Conservation (phyloP, 2,888 invertebrate species). For the Acrobasis repandana region DNA sequence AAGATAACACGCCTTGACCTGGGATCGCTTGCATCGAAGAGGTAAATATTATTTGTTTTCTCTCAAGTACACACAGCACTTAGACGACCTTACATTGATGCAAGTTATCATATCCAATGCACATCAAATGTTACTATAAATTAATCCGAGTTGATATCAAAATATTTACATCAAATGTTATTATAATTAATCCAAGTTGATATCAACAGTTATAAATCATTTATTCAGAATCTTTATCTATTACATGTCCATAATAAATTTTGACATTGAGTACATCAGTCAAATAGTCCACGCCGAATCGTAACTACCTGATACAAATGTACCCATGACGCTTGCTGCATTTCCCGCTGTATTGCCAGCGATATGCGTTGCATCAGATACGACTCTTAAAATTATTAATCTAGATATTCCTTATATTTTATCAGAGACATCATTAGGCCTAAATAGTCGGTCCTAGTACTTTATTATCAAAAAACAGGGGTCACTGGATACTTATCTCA, state of each 20-base stretch:
- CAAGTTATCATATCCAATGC: neutral
- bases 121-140: neutral
- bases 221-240: no score
- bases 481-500: constrained; percentile 43
- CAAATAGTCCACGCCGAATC: no score
- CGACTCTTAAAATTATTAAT: neutral
- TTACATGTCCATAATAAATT: no score
- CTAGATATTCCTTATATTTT: neutral
- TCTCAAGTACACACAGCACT: constrained; percentile 1
- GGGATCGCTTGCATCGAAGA: constrained; percentile 59
- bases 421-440: neutral
- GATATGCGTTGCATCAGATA: no score
- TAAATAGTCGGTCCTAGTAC: neutral
- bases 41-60: constrained; percentile 71
- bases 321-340: no score
- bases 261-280: no score
- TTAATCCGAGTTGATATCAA: no score
- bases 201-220: no score
- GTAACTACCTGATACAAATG: no score
- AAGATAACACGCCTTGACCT: constrained; percentile 61
- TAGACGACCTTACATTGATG: neutral
- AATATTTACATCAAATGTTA: neutral
- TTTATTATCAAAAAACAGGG: constrained; percentile 20
- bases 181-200: no score
- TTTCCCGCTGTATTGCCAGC: no score